Base-by-base conservation (phyloP, 1,140 invertebrate genomes). In the Paracyclopina nana region DNA sequence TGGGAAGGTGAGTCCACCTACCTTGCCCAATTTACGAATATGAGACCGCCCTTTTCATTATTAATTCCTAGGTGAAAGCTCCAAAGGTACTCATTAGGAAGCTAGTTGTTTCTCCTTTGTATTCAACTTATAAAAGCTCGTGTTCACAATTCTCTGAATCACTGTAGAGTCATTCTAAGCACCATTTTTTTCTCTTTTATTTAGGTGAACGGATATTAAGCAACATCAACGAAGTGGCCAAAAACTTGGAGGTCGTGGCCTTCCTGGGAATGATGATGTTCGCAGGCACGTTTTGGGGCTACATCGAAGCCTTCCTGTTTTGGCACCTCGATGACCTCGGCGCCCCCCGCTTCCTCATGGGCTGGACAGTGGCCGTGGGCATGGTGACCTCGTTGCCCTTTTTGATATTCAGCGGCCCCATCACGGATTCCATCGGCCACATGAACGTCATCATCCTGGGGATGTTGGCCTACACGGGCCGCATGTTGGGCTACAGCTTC, bases 221-320 rank as follows among this genome's bases (percentile, higher is more conserved):
- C 24, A 77, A 82, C 62, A 74, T 84, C n/a, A 67, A 76, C 22
- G 63, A 63, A 4, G 76, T 82, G 26, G 63, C 82, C 12, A 74
- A 69, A 48, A 80, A 82, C 58, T 57, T 78, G 24, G 79, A 82
- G 64, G 72, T 81, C 9, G 69, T 78, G 0, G 73, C 76, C 12
- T 69, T 84, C 6, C 75, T 83, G 53, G 63, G 76, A n/a, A 29
- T 52, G 46, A 50, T 57, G 34, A 50, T 29, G 56, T 57, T 65
- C 67, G 14, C 61, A 80, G 79, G 80, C 8, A 77, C 72, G 1
- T 76, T 76, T 6, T 83, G 80, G 79, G 81, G 81, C 9, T 83
- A 80, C 62, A 76, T 83, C 29, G 81, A 84, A 62, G 80, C 75
- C 53, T 88, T 84, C 62, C 65, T 86, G 2, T 86, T 85, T 62